Evolutionary conservation across 2,797 vertebrate genomes (phyloP), one percentile per base, ranked within the genome.

Genomic region (Falco concolor): DNA sequence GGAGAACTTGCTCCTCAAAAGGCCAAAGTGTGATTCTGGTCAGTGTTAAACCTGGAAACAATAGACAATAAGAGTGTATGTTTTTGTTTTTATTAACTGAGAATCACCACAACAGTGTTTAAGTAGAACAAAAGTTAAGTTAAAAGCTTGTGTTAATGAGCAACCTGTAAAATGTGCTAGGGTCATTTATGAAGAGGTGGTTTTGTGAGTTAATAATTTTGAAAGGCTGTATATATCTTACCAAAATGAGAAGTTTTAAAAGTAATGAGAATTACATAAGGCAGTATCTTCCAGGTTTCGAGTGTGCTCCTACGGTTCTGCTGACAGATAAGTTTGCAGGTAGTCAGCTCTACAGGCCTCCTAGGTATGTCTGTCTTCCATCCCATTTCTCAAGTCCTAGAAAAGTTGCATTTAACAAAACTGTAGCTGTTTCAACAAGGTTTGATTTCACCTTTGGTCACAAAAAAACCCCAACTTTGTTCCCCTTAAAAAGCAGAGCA

Each of bases 121-220:
- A 61, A 30, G 11, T 13, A 47, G 38, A 89, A 53, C 20, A 88
- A 28, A 94, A 87, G 12, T 19, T 12, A 45, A 79, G 87, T 72
- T 67, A 40, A 70, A 87, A 73, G 9, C 24, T 49, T 59, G 5
- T n/a, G 28, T 53, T 92, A 69, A 54, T 57, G 50, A 76, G 34
- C 2, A 5, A 40, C 38, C 11, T 2, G 1, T 60, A 36, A 69
- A 89, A n/a, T 2, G 1, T 61, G 5, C 21, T 42, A 28, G 9
- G 5, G 21, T 54, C 12, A 21, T 57, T 54, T 87, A 36, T 40
- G 67, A 89, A 36, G 25, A 86, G 6, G 8, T 84, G 25, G 3
- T 2, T 47, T 59, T 70, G 6, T 14, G 7, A 72, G 63, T 53
- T 57, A 18, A 19, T 59, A 25, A 23, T 64, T 90, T 87, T 50